phyloP scores from a whole-genome alignment of 53 echinoderm and acorn worm genomes.

The Echinometra lucunter region DNA sequence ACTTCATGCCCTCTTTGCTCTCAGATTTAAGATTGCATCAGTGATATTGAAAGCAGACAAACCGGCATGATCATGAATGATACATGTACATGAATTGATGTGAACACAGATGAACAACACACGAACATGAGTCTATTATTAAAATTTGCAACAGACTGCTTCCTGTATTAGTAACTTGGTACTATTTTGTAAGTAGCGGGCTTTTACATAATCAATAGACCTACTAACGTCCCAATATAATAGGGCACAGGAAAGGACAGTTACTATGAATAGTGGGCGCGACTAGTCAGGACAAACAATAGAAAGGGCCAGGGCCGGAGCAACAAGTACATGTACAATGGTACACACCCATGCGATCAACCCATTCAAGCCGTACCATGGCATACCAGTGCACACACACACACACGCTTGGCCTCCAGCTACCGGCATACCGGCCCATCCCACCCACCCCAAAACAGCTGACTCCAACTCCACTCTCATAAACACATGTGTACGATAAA shows the following conservation, averaged over 20 bases:
- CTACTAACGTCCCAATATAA: neutral
- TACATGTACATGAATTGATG: too few species aligned
- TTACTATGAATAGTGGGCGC: constrained; percentile 33
- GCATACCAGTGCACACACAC: constrained; percentile 16
- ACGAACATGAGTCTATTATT: too few species aligned
- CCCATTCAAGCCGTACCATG: neutral
- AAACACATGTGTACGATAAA: neutral
- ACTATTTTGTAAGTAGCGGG: neutral
- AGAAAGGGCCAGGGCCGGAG: neutral
- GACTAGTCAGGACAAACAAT: constrained; percentile 11
- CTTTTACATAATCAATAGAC: neutral
- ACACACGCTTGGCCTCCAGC: neutral
- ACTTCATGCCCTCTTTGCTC: too few species aligned
- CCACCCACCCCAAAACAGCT: constrained; percentile 54
- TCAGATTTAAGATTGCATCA: too few species aligned
- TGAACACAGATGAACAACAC: too few species aligned
- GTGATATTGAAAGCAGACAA: too few species aligned
- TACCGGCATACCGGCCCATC: constrained; percentile 47
- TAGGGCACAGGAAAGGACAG: constrained; percentile 2
- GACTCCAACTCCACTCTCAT: neutral
- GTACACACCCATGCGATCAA: neutral
- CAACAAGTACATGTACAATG: neutral
- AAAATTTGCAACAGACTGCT: too few species aligned
- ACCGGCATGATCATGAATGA: too few species aligned
- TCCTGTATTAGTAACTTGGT: too few species aligned